A percentile compares a stretch with the other conserved stretches of the same genome.
Evolutionary conservation across 2,113 vertebrate genomes (phyloP).

Genomic region (Gorsachius goisagi): DNA sequence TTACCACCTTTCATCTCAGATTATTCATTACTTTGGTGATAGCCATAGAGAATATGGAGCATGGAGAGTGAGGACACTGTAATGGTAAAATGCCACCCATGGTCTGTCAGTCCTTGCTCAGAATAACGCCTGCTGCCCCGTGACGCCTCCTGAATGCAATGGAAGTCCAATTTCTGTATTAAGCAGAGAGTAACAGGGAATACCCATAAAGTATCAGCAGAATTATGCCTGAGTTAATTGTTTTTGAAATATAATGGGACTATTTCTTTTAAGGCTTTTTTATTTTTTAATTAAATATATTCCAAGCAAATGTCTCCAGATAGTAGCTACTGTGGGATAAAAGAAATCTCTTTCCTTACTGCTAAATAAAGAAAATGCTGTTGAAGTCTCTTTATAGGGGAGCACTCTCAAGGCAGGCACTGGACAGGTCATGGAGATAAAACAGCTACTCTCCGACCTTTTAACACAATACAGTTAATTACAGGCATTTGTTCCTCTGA

Average conservation of each 20-base stretch:
- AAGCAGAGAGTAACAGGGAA: not conserved
- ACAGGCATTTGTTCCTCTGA: not conserved
- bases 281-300: not conserved
- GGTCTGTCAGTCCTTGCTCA: not conserved
- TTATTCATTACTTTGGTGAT: not conserved
- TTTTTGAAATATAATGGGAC: not conserved
- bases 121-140: not conserved
- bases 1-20: not conserved
- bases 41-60: not conserved
- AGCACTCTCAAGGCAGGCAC: not conserved
- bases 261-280: not conserved
- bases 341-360: not conserved
- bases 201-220: not conserved
- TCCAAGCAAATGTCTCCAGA: not conserved
- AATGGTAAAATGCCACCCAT: not conserved
- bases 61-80: not conserved
- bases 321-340: not conserved
- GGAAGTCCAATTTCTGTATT: not conserved
- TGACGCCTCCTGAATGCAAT: not conserved
- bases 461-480: not conserved
- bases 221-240: not conserved
- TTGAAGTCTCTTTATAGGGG: not conserved
- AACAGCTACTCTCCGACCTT: not conserved
- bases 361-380: not conserved
- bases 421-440: not conserved